These are phyloP conservation scores for Heptranchias perlo DNA, from an alignment of 2,113 vertebrate genomes.

Conservation along the genomic window DNA sequence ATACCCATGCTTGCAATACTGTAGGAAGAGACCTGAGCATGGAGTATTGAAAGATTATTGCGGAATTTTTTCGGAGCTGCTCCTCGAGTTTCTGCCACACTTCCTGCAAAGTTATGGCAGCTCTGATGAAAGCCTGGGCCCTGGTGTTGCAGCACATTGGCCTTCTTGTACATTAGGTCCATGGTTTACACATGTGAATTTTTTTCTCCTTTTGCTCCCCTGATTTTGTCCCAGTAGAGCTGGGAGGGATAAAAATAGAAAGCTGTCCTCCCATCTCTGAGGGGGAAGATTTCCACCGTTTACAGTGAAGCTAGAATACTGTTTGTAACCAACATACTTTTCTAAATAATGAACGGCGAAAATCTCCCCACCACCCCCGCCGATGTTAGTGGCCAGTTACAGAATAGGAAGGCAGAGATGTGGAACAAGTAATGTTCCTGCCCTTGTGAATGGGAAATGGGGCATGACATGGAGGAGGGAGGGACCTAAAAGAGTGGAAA, in stretches of 20 bases:
- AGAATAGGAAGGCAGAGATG: background rate
- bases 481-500: background rate
- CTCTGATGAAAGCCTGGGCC: background rate
- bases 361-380: background rate
- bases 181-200: background rate
- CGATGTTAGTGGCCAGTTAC: background rate
- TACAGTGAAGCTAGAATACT: background rate
- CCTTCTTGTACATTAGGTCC: background rate
- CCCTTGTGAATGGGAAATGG: background rate
- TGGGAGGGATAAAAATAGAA: background rate
- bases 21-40: background rate
- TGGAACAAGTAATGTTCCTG: background rate
- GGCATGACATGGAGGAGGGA: background rate
- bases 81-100: background rate
- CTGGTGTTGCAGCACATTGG: background rate
- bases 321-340: background rate
- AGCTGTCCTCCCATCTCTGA: background rate
- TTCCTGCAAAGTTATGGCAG: background rate
- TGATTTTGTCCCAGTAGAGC: background rate
- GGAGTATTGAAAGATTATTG: background rate
- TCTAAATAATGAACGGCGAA: background rate
- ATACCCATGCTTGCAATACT: background rate
- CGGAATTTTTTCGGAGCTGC: background rate
- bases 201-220: background rate
- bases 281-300: background rate